Base-by-base conservation (phyloP, 2,113 vertebrate genomes). In the Proteles cristata region DNA sequence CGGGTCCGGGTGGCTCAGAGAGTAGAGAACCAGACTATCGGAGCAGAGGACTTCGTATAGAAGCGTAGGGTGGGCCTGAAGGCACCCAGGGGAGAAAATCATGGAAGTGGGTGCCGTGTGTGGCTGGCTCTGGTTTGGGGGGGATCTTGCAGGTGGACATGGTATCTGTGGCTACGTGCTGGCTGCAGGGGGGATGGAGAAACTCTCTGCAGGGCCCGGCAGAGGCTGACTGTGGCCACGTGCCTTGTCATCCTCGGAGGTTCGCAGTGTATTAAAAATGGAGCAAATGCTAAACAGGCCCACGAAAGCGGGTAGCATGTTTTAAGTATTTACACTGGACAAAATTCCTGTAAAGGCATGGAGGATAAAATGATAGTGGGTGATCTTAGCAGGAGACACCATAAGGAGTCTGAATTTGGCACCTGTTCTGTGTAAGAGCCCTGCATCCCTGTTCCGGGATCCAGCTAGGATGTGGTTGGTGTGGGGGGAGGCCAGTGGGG, bases 41-140 rank as follows among this genome's bases (percentile, higher is more conserved):
- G 74, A 71, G 39, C 16, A 12, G 2, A 88, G 63, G 50, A 4
- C 1, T 0, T 15, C 11, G 3, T 12, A 4, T 2, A 23, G 23
- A 63, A 66, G 79, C 11, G 55, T 23, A 43, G 6, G n/a, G 39
- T 25, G 23, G 25, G 19, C 31, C 7, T 12, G 7, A 16, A 71
- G 76, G 39, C 15, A 1, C 33, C 7, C 5, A 3, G 26, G 23
- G 39, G 76, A 68, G 50, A 23, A 39, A 48, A 9, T 39, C 66
- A 39, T 35, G 28, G 15, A 53, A 65, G 66, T 26, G n/a, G 58
- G 11, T 4, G 1, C 58, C 25, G 25, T n/a, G 21, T 63, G 17
- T 82, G 9, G 15, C 33, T 81, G 79, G 25, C 69, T 93, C 25
- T 0, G 31, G 33, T 35, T 21, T 45, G 74, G 17, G 7, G 10